Evolutionary conservation across 2,888 invertebrate genomes (phyloP).

Genomic region (Mactromeris polynyma): DNA sequence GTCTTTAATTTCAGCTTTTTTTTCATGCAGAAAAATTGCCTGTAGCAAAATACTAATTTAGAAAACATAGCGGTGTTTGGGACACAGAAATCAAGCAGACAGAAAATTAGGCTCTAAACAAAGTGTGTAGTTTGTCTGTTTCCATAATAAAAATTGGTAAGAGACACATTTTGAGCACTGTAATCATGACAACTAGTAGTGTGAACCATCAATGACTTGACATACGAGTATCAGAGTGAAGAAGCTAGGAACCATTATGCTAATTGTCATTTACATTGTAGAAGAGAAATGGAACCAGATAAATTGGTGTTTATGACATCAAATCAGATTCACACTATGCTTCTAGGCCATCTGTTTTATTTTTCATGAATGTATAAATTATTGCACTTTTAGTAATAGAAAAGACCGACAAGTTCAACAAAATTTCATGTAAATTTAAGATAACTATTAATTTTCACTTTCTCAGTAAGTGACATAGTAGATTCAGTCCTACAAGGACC

Average conservation of each 20-base stretch:
- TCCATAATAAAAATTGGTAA: conserved; percentile 18
- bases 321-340: not conserved
- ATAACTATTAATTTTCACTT: no score
- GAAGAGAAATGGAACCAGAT: not conserved
- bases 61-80: not conserved
- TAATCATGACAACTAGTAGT: conserved; percentile 30
- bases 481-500: no score
- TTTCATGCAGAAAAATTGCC: conserved; percentile 14
- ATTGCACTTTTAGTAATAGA: no score
- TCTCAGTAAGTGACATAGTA: no score
- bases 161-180: conserved; percentile 24
- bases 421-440: no score
- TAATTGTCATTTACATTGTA: not conserved
- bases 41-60: conserved; percentile 28
- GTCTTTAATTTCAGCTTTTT: conserved; percentile 39
- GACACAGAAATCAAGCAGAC: not conserved
- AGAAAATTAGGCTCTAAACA: not conserved
- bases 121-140: conserved; percentile 18
- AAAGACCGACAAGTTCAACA: no score
- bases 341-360: no score
- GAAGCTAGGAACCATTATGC: not conserved
- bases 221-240: conserved; percentile 26
- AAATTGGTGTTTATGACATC: not conserved
- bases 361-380: no score
- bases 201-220: conserved; percentile 6